Percentiles rank a stretch among this genome's conserved stretches.
Evolutionary conservation across 2,113 vertebrate species (phyloP).

Genomic region (Calyptommatus sinebrachiatus): DNA sequence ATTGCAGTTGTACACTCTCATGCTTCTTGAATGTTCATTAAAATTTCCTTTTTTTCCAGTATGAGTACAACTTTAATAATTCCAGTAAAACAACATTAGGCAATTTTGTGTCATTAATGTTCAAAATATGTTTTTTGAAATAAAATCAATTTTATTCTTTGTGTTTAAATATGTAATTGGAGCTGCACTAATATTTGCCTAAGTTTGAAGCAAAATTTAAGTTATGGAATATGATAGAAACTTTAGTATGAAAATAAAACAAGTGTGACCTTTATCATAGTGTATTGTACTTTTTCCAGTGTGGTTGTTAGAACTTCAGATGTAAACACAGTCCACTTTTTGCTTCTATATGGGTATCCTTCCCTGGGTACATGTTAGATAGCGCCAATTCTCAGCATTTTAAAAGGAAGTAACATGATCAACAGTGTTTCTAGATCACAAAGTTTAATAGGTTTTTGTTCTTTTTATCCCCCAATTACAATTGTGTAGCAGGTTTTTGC

Average conservation of each 20-base stretch:
- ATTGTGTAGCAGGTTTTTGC: neutral
- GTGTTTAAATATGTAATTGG: constrained; percentile 21
- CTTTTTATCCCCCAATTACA: no score
- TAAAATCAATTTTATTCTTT: neutral
- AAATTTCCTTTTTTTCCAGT: no score
- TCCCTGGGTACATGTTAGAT: neutral
- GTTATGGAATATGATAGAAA: neutral
- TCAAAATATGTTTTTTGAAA: neutral
- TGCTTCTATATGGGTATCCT: no score
- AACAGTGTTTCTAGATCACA: neutral
- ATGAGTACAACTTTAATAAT: no score
- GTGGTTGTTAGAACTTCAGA: no score
- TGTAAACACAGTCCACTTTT: no score
- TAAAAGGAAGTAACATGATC: neutral
- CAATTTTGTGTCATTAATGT: neutral
- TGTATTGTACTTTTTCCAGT: no score
- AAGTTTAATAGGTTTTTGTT: neutral
- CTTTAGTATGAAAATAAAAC: neutral
- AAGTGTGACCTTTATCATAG: no score
- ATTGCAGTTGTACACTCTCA: no score
- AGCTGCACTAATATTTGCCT: constrained; percentile 10
- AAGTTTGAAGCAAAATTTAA: neutral
- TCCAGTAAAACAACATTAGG: no score
- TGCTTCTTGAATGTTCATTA: no score
- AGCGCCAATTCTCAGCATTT: neutral